Base-by-base conservation (phyloP, 2,888 invertebrate species). In the Silvanus unidentatus region DNA sequence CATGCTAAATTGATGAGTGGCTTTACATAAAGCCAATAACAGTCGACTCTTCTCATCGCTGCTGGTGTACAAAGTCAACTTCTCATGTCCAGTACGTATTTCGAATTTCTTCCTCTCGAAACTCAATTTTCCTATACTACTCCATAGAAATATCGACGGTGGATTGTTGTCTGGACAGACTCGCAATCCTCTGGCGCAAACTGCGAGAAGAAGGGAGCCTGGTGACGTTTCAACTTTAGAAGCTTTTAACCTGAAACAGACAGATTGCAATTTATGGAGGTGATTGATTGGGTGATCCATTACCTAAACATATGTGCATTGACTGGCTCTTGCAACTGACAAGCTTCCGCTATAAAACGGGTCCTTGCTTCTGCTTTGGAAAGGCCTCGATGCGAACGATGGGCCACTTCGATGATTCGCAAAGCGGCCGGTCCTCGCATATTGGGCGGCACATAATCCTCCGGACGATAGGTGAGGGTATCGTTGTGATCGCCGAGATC, bases 101-200 rank as follows among this genome's bases (percentile, higher is more conserved):
- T 96, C 95, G 73, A 98, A 96, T 73, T 96, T 97, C 74, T 96
- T 96, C 64, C 94, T 83, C 79, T 97, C 96, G 71, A 96, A 97
- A 70, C 90, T 90, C 12, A 97, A 75, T 74, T 95, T 95, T 52
- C 90, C 92, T 52, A 98, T 97, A 59, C 91, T 89, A 62, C 92
- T 89, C 97, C 97, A 98, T 45, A 91, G 82, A 66, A 96, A 95
- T 43, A 69, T 70, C 54, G 88, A 86, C 22, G 88, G 85, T 45
- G 86, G 80, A 55, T 80, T 78, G 57, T 74, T 81, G 66, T 85
- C 85, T 16, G 84, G 81, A 57, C 90, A 84, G 54, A 96, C 87
- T 72, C 91, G 88, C 47, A 97, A 84, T 42, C 96, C 96, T 65
- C 86, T 86, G 38, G 95, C 90, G 65, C 94, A 93, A 46, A 97